Conservation (phyloP, 2,888 invertebrate species). For the Trichogramma dendrolimi region DNA sequence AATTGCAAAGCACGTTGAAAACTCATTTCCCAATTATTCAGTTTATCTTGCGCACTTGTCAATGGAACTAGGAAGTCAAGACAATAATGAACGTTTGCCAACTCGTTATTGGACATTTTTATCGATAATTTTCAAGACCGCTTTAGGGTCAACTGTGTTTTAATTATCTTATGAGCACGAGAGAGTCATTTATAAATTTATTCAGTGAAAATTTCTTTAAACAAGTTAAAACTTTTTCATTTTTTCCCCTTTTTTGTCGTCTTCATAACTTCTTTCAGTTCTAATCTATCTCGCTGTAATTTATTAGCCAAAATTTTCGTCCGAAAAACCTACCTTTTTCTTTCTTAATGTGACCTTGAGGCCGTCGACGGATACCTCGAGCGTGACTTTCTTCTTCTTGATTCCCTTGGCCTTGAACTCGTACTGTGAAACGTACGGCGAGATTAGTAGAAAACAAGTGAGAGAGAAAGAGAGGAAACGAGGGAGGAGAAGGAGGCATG, state of each 20-base stretch:
- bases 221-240: background rate
- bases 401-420: slow-evolving; percentile 97
- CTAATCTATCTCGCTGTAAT: background rate
- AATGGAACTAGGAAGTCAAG: too few species aligned
- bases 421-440: slow-evolving; percentile 66
- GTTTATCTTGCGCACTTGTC: too few species aligned
- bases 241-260: background rate
- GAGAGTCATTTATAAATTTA: too few species aligned
- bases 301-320: too few species aligned
- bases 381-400: slow-evolving; percentile 94
- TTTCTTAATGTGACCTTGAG: slow-evolving; percentile 84
- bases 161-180: too few species aligned
- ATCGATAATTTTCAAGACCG: too few species aligned
- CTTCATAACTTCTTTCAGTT: background rate
- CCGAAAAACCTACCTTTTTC: slow-evolving; percentile 59
- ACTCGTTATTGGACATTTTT: too few species aligned
- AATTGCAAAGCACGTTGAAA: too few species aligned
- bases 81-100: too few species aligned
- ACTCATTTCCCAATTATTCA: too few species aligned
- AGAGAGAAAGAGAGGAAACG: background rate
- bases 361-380: slow-evolving; percentile 93
- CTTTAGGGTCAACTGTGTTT: too few species aligned
- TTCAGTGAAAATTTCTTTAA: too few species aligned
- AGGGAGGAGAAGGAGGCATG: background rate
- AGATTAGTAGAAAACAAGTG: slow-evolving; percentile 10